A percentile compares a stretch with the other conserved stretches of the same genome.
phyloP scores from a whole-genome alignment of 2,888 invertebrate genomes.

The Malacosoma neustria region DNA sequence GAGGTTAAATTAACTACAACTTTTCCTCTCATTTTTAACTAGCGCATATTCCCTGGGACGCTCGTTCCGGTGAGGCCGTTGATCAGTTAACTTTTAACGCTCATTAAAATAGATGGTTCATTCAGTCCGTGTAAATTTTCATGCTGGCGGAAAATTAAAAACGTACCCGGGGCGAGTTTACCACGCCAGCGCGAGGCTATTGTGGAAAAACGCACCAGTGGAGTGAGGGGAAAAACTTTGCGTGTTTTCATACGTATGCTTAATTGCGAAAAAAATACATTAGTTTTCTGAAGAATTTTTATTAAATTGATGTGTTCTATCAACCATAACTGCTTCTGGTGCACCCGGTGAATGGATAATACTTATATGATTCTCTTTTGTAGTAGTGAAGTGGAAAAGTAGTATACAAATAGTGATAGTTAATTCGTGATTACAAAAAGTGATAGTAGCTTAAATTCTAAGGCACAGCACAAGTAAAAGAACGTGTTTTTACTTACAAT shows the following conservation, averaged over 20 bases:
- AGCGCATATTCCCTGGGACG: constrained; percentile 13
- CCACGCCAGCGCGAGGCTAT: constrained; percentile 21
- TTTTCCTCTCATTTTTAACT: constrained; percentile 14
- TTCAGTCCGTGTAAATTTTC: constrained; percentile 63
- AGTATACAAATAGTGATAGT: no score
- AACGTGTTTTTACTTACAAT: no score
- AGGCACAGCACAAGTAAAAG: no score
- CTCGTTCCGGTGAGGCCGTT: constrained; percentile 27
- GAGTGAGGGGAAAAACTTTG: constrained; percentile 42
- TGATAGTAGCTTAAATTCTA: no score
- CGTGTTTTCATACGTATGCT: constrained; percentile 48
- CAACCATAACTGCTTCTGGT: no score
- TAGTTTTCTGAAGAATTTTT: constrained; percentile 18
- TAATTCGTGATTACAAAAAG: no score
- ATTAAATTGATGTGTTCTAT: no score
- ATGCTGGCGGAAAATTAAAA: constrained; percentile 71
- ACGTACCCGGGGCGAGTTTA: constrained; percentile 52
- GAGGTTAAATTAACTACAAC: no score
- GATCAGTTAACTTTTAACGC: constrained; percentile 70
- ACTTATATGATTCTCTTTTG: no score
- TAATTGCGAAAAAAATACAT: constrained; percentile 32
- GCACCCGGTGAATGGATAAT: no score
- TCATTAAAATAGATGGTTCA: constrained; percentile 73
- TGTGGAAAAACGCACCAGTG: constrained; percentile 47
- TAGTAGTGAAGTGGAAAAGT: no score